Conservation (phyloP, 2,888 invertebrate species). For the Calameuta pallipes region DNA sequence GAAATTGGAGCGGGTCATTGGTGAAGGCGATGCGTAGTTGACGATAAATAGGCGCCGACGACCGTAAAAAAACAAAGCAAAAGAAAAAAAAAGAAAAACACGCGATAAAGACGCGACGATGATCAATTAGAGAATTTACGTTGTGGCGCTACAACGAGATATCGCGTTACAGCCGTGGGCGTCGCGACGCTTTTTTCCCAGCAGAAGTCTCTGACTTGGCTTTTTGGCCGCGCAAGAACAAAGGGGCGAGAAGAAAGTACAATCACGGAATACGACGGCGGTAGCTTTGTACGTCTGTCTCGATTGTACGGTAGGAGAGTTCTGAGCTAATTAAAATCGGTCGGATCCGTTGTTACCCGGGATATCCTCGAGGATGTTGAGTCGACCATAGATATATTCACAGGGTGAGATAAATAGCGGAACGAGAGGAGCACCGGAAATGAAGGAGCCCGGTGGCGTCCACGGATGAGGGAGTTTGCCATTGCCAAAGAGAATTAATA, state of each 20-base stretch:
- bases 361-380: not conserved
- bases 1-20: conserved; percentile 21
- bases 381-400: not conserved
- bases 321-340: not conserved
- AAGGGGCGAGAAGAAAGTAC: not conserved
- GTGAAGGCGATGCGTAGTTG: conserved; percentile 6
- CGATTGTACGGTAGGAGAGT: not conserved
- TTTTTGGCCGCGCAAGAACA: not conserved
- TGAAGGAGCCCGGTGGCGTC: not conserved
- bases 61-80: not conserved
- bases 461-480: not conserved
- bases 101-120: not conserved
- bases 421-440: not conserved
- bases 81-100: not conserved
- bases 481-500: not conserved
- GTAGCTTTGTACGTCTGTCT: not conserved
- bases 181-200: not conserved
- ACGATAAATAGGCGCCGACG: not conserved
- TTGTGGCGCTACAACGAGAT: not conserved
- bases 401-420: not conserved
- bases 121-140: not conserved
- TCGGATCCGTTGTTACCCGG: not conserved
- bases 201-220: not conserved
- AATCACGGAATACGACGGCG: not conserved
- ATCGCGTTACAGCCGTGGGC: not conserved